Conservation (phyloP, 1,140 invertebrate species). For the Sarcophaga bullata region DNA sequence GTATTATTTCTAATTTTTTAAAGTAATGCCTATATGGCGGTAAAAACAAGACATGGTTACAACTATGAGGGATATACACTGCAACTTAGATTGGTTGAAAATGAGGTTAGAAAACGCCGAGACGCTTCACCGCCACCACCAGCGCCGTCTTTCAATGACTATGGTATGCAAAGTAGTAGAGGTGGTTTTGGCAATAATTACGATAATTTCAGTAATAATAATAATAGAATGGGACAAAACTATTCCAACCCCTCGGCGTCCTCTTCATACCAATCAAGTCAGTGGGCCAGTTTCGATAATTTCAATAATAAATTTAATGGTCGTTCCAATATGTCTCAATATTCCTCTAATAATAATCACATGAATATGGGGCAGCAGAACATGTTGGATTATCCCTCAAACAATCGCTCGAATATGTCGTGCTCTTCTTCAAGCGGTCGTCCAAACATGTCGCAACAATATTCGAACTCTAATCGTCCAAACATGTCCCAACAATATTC, state of each 20-base stretch:
- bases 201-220: slow-evolving; percentile 64
- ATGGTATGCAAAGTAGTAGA: slow-evolving; percentile 44
- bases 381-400: too few relatives aligned
- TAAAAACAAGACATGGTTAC: slow-evolving; percentile 95
- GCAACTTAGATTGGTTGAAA: slow-evolving; percentile 88
- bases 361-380: not conserved
- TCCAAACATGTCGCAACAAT: not conserved
- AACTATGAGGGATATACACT: slow-evolving; percentile 98
- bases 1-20: not conserved
- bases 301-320: not conserved
- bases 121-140: slow-evolving; percentile 4
- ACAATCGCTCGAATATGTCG: not conserved
- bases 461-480: not conserved
- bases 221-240: not conserved
- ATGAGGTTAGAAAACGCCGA: slow-evolving; percentile 27
- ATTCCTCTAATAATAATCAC: not conserved
- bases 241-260: not conserved
- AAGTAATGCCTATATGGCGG: slow-evolving; percentile 99
- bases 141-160: not conserved
- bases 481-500: not conserved
- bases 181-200: slow-evolving; percentile 67
- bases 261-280: not conserved
- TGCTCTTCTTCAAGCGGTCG: not conserved
- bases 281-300: not conserved
- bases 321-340: not conserved